Evolutionary conservation across 2,113 vertebrate species (phyloP).

Genomic region (Odontesthes bonariensis): DNA sequence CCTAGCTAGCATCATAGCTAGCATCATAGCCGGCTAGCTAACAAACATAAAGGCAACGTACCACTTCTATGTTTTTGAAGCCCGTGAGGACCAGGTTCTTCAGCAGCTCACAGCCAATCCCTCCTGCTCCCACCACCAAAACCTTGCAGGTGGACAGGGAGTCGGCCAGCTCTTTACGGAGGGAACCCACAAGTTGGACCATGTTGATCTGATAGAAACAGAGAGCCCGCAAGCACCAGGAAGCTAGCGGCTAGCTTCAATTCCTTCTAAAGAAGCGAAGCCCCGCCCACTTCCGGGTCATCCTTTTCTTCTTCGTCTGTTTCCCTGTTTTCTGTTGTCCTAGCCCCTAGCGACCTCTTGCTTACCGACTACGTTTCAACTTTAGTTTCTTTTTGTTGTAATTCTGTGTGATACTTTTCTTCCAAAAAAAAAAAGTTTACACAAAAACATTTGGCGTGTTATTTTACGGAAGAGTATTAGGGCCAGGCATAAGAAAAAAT

Average conservation of each 20-base stretch:
- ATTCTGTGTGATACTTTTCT: too few relatives aligned
- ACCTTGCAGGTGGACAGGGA: constrained; percentile 87
- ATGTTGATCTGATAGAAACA: constrained; percentile 70
- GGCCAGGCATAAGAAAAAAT: too few relatives aligned
- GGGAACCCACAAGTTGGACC: constrained; percentile 87
- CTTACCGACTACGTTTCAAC: neutral
- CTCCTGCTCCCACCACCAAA: constrained; percentile 93
- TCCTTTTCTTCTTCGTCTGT: neutral
- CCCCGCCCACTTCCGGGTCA: constrained; percentile 41
- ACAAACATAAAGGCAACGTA: constrained; percentile 74
- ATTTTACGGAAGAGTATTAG: too few relatives aligned
- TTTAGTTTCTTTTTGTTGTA: neutral
- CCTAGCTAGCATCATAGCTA: constrained; percentile 62
- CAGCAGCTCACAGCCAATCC: constrained; percentile 95
- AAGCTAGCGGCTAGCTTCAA: constrained; percentile 56
- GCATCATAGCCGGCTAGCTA: constrained; percentile 39
- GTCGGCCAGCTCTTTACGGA: constrained; percentile 89
- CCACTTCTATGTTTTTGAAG: constrained; percentile 94
- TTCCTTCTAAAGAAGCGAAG: constrained; percentile 1
- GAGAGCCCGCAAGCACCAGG: constrained; percentile 41
- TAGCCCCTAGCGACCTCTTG: neutral
- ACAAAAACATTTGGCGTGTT: too few relatives aligned
- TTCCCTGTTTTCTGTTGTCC: accelerated
- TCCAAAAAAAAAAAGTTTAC: too few relatives aligned
- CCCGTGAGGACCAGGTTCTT: constrained; percentile 96